phyloP scores from a whole-genome alignment of 2,113 vertebrate genomes.

The Pao palembangensis region DNA sequence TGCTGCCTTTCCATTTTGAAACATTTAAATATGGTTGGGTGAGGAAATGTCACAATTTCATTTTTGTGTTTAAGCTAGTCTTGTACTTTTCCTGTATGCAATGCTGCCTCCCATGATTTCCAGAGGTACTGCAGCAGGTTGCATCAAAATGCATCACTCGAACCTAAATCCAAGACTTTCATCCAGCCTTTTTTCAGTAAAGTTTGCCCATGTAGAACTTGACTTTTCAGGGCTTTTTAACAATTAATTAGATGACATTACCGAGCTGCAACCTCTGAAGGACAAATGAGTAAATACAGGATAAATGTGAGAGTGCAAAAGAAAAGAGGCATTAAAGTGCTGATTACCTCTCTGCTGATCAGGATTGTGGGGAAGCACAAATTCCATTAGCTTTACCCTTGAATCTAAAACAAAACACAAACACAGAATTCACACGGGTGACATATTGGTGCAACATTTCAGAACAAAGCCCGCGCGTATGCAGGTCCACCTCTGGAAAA shows the following conservation, averaged over 20 bases:
- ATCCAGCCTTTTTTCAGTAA: conserved; percentile 4
- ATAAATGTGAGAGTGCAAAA: conserved; percentile 12
- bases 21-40: too few species aligned
- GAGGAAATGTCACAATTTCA: too few species aligned
- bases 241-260: conserved; percentile 41
- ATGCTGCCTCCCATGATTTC: too few species aligned
- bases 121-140: too few species aligned
- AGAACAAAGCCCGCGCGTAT: conserved; percentile 39
- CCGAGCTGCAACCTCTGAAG: conserved; percentile 42
- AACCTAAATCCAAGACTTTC: too few species aligned
- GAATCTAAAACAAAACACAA: conserved; percentile 40
- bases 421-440: conserved; percentile 28
- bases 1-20: too few species aligned
- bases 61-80: too few species aligned
- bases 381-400: conserved; percentile 49
- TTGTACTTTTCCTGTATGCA: too few species aligned
- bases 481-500: conserved; percentile 21
- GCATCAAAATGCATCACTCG: too few species aligned
- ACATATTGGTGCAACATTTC: conserved; percentile 32
- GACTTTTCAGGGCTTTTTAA: conserved; percentile 29
- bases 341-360: conserved; percentile 40
- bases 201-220: conserved; percentile 18
- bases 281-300: conserved; percentile 38
- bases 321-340: conserved; percentile 20
- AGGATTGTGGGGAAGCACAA: conserved; percentile 24